Base-by-base conservation (phyloP, 2,113 vertebrate genomes). In the Dicentrarchus labrax region DNA sequence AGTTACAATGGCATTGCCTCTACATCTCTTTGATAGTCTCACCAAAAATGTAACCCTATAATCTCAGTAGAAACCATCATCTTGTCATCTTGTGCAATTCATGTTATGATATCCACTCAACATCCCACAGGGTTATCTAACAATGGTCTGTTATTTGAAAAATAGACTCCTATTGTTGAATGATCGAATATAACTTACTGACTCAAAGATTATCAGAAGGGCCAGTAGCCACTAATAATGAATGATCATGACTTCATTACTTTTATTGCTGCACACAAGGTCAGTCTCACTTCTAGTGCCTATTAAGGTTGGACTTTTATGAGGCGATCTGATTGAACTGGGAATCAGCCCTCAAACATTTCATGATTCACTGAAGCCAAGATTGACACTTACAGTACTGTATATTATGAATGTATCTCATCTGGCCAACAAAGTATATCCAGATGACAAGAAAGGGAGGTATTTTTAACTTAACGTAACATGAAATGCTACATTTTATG, bases 231-330 rank as follows among this genome's bases (percentile, higher is more conserved):
- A 21, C 51, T 38, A 16, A 84, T 75, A 87, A 81, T 71, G 72
- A 74, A 59, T 78, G 69, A 76, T 84, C 53, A 66, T 66, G 47
- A 69, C 70, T 76, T 83, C 4, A 67, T 86, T 84, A 45, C 53
- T 85, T 85, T 87, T 87, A 82, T 66, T 54, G 39, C 65, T 51
- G 72, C 67, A 67, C 85, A 82, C 72, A 82, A 80, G 72, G 71
- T 83, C 82, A 65, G 64, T 50, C 67, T 30, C 39, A 38, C 71
- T 74, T 47, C 30, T 50, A 30, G 10, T 51, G 19, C 65, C 73
- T 56, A 62, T 81, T 76, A 80, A 70, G 72, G 57, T 19, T 48
- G 51, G 56, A 74, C 48, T 78, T 84, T 78, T 82, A 77, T 68
- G 78, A 73, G 67, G 12, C n/a, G 8, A 71, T 75, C n/a, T 84